These are phyloP conservation scores for Marcusenius ussheri DNA, from an alignment of 2,113 vertebrate genomes.

Conservation along the genomic window DNA sequence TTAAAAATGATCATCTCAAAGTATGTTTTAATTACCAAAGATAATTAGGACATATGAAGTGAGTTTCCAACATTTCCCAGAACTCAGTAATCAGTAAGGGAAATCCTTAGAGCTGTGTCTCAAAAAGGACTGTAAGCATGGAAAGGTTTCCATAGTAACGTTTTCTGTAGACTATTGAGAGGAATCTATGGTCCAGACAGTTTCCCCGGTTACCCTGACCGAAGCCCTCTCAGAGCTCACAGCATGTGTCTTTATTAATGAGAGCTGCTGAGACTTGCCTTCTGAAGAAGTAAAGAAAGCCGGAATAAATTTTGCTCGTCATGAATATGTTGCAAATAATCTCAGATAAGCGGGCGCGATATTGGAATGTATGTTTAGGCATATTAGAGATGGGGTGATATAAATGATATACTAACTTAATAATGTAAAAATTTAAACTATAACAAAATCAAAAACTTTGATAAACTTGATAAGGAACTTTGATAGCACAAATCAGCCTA, in stretches of 20 bases:
- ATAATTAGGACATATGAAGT: background rate
- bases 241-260: background rate
- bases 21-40: background rate
- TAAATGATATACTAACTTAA: background rate
- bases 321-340: background rate
- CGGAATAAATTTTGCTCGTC: background rate
- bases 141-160: conserved; percentile 42
- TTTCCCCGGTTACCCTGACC: conserved; percentile 17
- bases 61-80: background rate
- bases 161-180: conserved; percentile 23
- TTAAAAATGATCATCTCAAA: background rate
- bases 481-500: background rate
- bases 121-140: conserved; percentile 25
- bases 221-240: background rate
- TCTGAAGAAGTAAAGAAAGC: background rate
- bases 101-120: conserved; percentile 30
- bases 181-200: background rate
- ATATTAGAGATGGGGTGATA: background rate
- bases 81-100: conserved; percentile 22
- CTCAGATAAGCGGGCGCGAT: background rate
- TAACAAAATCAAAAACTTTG: no score
- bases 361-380: background rate
- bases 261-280: background rate
- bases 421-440: background rate
- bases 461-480: background rate